Conservation (phyloP, 2,888 invertebrate genomes). For the Microplitis manilae region DNA sequence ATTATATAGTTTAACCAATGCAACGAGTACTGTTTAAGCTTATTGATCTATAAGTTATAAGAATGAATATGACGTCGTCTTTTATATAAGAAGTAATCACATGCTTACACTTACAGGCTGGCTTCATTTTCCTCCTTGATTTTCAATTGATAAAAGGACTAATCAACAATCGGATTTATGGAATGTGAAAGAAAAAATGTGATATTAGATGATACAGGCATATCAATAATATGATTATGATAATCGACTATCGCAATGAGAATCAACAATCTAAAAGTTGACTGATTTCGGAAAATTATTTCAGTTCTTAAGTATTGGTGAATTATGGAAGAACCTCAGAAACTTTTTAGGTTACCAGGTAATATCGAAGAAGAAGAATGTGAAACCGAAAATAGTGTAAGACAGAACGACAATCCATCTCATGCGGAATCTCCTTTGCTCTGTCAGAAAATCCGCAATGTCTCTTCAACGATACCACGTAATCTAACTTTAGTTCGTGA, state of each 20-base stretch:
- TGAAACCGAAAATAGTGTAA: background rate
- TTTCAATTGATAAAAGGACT: too few species aligned
- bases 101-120: too few species aligned
- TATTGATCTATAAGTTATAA: too few species aligned
- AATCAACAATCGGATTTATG: too few species aligned
- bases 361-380: background rate
- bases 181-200: too few species aligned
- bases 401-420: background rate
- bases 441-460: background rate
- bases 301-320: background rate
- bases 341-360: background rate
- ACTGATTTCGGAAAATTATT: background rate
- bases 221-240: background rate
- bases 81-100: too few species aligned
- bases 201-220: too few species aligned
- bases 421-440: background rate
- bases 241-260: background rate
- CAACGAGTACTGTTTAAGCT: too few species aligned
- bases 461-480: background rate
- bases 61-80: too few species aligned
- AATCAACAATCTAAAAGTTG: background rate
- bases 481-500: background rate
- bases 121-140: too few species aligned
- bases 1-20: too few species aligned
- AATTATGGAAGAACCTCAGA: background rate